Base-by-base conservation (phyloP, 2,797 vertebrate genomes). In the Gymnothorax reevesii region DNA sequence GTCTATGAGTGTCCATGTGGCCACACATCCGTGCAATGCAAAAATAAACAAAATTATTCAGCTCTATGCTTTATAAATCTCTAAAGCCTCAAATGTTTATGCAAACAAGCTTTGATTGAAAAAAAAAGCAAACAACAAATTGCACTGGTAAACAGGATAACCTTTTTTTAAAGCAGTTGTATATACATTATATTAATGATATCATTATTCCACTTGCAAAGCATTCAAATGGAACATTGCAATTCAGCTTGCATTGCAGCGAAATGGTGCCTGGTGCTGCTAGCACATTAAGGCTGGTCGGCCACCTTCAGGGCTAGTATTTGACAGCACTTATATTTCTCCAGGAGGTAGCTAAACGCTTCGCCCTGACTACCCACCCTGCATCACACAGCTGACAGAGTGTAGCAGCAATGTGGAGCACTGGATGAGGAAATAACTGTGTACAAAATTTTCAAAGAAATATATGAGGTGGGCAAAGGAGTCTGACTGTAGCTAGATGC, bases 311-410 rank as follows among this genome's bases (percentile, higher is more conserved):
- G 80, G 54, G 54, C 80, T 83, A 15, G 55, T 27, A 27, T 57
- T 59, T 83, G 80, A 83, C 80, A 83, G 80, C 25, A 10, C 80
- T n/a, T 57, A 57, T 83, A 27, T 57, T 83, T 83, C 25, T 83
- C 12, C 33, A 83, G 52, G n/a, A 59, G 80, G 22, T 17, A 59
- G 80, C 57, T 57, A 83, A 83, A 59, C 22, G 54, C 80, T 83
- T 27, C 25, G 80, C 80, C 80, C 57, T 83, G 54, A 54, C 80
- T 83, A 57, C n/a, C 12, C 22, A 27, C 57, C 57, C 57, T 57
- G 80, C n/a, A 27, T 27, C 57, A 22, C 80, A 15, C 57, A 27
- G 9, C 59, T 83, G 55, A 83, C 80, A 83, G 80, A 59, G 55
- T n/a, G 55, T 57, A 80, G 77, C 55, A 55, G 52, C 79, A 57